Evolutionary conservation across 1,140 invertebrate genomes (phyloP).

Genomic region (Neodiprion pinetum): DNA sequence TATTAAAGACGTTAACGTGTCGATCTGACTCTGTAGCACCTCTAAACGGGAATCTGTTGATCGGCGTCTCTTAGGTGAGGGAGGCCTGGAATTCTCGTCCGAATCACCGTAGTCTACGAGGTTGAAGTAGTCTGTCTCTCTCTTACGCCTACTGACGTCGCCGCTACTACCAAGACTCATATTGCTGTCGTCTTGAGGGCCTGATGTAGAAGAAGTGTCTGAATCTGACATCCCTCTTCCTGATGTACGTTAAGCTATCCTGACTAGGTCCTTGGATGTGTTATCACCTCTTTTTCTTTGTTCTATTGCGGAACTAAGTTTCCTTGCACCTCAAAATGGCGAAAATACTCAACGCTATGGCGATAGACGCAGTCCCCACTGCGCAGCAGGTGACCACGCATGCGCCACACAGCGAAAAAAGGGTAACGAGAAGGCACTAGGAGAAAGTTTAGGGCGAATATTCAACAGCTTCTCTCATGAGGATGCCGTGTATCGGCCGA

Average conservation of each 20-base stretch:
- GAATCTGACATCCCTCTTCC: too few species aligned
- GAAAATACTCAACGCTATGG: constrained; percentile 31
- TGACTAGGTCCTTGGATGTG: too few species aligned
- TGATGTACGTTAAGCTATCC: too few species aligned
- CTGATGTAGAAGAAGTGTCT: too few species aligned
- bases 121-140: background rate
- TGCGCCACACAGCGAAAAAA: background rate
- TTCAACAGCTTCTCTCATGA: constrained; percentile 16
- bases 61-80: background rate
- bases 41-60: background rate
- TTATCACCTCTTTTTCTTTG: too few species aligned
- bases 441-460: background rate
- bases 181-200: too few species aligned
- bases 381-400: constrained; percentile 1
- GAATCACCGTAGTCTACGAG: background rate
- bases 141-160: too few species aligned
- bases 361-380: background rate
- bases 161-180: too few species aligned
- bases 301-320: too few species aligned
- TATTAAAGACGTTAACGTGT: background rate
- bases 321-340: constrained; percentile 10
- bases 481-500: background rate
- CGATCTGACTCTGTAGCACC: background rate
- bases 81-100: background rate
- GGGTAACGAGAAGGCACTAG: background rate